Conservation (phyloP, 2,113 vertebrate genomes). For the Seriola rivoliana region DNA sequence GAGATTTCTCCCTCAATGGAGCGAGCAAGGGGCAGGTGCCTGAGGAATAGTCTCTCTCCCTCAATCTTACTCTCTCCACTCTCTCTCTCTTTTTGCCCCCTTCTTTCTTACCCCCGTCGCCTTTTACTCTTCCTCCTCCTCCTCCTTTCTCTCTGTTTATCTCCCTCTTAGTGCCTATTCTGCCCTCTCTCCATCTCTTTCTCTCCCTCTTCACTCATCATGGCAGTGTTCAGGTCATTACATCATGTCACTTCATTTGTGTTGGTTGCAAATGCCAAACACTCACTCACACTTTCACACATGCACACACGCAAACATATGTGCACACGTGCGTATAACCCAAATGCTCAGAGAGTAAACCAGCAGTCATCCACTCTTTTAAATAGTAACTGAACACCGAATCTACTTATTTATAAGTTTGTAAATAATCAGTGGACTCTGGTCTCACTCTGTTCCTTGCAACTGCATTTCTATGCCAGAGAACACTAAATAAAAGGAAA, state of each 20-base stretch:
- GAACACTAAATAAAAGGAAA: too few relatives aligned
- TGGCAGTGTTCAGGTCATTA: conserved; percentile 25
- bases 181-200: not conserved
- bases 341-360: not conserved
- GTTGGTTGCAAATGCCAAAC: conserved; percentile 1
- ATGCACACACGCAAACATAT: not conserved
- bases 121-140: too few relatives aligned
- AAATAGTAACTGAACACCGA: conserved; percentile 14
- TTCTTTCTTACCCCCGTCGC: too few relatives aligned
- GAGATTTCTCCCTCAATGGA: conserved; percentile 69
- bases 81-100: not conserved
- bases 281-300: not conserved
- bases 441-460: too few relatives aligned
- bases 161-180: not conserved
- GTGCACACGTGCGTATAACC: conserved; percentile 3
- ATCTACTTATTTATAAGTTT: not conserved
- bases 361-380: not conserved
- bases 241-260: conserved; percentile 30
- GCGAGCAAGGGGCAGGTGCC: conserved; percentile 52
- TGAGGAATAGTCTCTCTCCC: conserved; percentile 35
- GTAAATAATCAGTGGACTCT: too few relatives aligned
- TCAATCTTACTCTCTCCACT: too few relatives aligned
- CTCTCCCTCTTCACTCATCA: not conserved
- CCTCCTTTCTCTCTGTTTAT: not conserved
- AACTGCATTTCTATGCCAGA: too few relatives aligned